Base-by-base conservation (phyloP, 2,888 invertebrate genomes). In the Conus canariensis region DNA sequence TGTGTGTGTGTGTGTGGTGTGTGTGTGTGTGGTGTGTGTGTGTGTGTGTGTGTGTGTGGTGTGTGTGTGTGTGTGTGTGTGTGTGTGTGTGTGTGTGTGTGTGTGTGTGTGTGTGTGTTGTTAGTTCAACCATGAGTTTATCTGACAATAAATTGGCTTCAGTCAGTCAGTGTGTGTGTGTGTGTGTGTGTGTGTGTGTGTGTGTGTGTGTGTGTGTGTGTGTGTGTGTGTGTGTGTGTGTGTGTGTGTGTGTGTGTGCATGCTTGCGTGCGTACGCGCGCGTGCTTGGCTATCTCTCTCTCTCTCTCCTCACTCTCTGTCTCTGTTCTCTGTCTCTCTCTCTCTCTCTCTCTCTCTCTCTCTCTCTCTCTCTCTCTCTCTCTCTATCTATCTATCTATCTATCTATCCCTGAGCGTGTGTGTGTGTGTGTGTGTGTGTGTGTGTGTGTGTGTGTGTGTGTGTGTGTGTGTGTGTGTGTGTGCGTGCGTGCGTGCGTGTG, bases 151-250 rank as follows among this genome's bases (percentile, higher is more conserved):
- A 30, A 30, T 30, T 30, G 1, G 30, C 2, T 30, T 30, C 30
- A 30, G 30, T 30, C 30, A 30, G 30, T 30, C 30, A 14, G 80
- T 80, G 25, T 80, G 80, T 80, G 80, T 80, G 80, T 80, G 80
- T 80, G 80, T 80, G 80, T 80, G 80, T 80, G 30, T 80, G 80
- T 80, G 80, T 80, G 30, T 80, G 80, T 80, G 80, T 80, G 80
- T 80, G 80, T 80, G 80, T 80, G 80, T 80, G 30, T 80, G 80
- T 80, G 80, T 80, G 80, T 80, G 80, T 80, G 80, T 80, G 80
- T 80, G 80, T 80, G 80, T 80, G 80, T 80, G 80, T 80, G 80
- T 80, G 30, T 80, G 80, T 80, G 80, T 30, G 80, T 80, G 80
- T 80, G 30, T 80, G 80, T 80, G 80, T 30, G 58, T 80, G 30